Conservation (phyloP, 2,113 vertebrate species). For the Macaca nemestrina region DNA sequence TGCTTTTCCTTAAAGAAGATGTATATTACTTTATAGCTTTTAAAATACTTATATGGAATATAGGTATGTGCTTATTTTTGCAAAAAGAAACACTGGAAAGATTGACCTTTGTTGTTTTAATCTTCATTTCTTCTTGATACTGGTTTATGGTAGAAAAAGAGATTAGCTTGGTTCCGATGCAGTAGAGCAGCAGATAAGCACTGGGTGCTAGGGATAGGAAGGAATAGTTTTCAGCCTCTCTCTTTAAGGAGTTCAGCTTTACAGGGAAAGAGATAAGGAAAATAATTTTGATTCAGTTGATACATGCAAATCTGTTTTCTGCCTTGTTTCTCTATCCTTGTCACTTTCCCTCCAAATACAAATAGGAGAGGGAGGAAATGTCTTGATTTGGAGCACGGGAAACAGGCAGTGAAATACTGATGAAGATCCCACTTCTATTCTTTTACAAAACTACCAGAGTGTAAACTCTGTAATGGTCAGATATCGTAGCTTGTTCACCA, state of each 20-base stretch:
- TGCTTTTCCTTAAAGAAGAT: not conserved
- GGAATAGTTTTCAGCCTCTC: not conserved
- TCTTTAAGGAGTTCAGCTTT: slow-evolving; percentile 6
- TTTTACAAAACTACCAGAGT: not conserved
- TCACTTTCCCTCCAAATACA: not conserved
- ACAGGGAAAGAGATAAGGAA: not conserved
- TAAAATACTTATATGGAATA: not conserved
- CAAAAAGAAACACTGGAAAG: not conserved
- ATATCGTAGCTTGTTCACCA: not conserved
- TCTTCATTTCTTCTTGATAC: not conserved
- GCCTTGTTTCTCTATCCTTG: not conserved
- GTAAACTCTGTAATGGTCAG: not conserved
- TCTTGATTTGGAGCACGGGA: not conserved
- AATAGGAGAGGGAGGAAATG: not conserved
- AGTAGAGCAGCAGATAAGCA: not conserved
- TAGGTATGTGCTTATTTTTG: not conserved
- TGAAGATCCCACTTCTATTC: not conserved
- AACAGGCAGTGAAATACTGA: not conserved
- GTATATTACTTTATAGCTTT: not conserved
- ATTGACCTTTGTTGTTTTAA: slow-evolving; percentile 29
- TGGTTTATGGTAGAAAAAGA: not conserved
- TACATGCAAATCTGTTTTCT: not conserved
- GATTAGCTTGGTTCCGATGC: not conserved
- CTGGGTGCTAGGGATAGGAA: not conserved
- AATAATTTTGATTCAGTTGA: not conserved